A percentile compares a stretch with the other conserved stretches of the same genome.
Evolutionary conservation across 2,113 vertebrate genomes (phyloP).

Genomic region (Tachysurus vachellii): DNA sequence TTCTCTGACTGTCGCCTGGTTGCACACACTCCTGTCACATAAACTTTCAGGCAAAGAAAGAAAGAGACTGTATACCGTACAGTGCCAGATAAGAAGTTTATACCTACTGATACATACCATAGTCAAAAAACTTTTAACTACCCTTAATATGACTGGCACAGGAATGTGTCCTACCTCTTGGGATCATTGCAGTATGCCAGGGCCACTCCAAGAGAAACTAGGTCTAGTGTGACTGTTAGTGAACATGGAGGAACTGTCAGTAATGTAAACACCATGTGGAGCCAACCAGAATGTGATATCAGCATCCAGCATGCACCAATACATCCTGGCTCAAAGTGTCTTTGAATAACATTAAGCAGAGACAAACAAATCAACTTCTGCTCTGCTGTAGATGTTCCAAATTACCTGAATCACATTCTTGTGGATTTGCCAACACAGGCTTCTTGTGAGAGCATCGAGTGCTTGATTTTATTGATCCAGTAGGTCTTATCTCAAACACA

Average conservation of each 20-base stretch:
- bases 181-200: not conserved
- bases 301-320: not conserved
- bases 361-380: not conserved
- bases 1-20: not conserved
- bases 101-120: not conserved
- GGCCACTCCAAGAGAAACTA: not conserved
- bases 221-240: not conserved
- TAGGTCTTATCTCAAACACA: not conserved
- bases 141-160: not conserved
- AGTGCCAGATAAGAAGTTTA: not conserved
- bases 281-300: not conserved
- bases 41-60: not conserved
- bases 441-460: not conserved
- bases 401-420: not conserved
- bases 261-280: not conserved
- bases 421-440: not conserved
- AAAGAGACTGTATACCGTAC: not conserved
- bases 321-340: not conserved
- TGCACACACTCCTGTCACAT: not conserved
- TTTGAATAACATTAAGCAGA: not conserved
- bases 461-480: not conserved
- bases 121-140: not conserved
- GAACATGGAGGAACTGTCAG: not conserved
- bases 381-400: not conserved
- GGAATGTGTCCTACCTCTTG: not conserved